Evolutionary conservation across 2,797 vertebrate genomes (phyloP).

Genomic region (Sebastes iracundus): DNA sequence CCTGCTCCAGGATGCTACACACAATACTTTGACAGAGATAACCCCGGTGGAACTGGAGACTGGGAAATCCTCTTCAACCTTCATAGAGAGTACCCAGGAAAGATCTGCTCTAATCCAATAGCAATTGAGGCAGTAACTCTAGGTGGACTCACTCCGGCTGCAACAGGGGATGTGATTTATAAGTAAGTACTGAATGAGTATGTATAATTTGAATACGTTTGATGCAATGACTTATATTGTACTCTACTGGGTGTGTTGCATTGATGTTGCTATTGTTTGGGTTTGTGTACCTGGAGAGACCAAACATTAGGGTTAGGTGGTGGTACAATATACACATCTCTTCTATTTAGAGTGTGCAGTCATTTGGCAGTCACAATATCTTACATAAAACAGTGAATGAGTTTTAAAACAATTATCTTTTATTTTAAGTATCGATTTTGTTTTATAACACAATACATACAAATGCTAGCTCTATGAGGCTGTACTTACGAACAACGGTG

Average conservation of each 20-base stretch:
- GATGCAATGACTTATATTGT: neutral
- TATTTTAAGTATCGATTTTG: no score
- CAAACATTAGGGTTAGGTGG: no score
- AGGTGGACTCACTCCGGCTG: no score
- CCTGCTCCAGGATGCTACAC: constrained; percentile 56
- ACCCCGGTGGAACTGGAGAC: constrained; percentile 50
- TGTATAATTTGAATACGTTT: neutral
- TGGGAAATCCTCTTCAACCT: constrained; percentile 27
- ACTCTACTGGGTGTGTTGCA: neutral
- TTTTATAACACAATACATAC: neutral
- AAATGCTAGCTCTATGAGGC: neutral
- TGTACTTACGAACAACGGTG: neutral
- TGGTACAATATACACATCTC: no score
- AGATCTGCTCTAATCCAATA: no score
- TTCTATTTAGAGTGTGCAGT: neutral
- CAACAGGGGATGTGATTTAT: neutral
- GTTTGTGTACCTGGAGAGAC: no score
- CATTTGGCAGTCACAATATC: no score
- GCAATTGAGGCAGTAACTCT: no score
- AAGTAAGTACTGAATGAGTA: constrained; percentile 13
- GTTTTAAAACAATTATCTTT: neutral
- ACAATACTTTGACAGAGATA: constrained; percentile 60
- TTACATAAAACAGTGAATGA: neutral
- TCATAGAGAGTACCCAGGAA: constrained; percentile 23
- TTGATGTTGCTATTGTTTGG: no score